A percentile compares a stretch with the other conserved stretches of the same genome.
Evolutionary conservation across 2,797 vertebrate genomes (phyloP).

Genomic region (Xerus rutilus): DNA sequence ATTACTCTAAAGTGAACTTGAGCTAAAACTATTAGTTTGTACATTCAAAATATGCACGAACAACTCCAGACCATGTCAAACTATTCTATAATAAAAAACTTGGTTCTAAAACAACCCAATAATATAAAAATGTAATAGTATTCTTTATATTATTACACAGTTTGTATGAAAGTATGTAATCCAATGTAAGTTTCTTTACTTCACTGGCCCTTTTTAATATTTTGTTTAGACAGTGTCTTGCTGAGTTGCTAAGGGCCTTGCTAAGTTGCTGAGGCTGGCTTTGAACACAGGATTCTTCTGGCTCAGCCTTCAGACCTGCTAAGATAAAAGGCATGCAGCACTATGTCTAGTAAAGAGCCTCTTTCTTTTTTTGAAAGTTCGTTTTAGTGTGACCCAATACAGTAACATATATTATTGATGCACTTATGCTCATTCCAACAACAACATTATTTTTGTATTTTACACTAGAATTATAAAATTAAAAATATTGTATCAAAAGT

Average conservation of each 20-base stretch:
- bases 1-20: not conserved
- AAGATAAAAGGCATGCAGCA: no score
- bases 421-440: conserved; percentile 15
- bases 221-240: no score
- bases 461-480: conserved; percentile 57
- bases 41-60: not conserved
- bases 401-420: conserved; percentile 51
- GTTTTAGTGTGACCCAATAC: conserved; percentile 47
- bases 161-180: not conserved
- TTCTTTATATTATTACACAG: not conserved
- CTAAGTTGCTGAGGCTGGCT: no score
- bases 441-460: conserved; percentile 61
- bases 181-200: not conserved
- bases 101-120: not conserved
- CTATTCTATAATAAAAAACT: conserved; percentile 15
- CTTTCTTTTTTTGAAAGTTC: conserved; percentile 54
- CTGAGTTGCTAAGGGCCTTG: no score
- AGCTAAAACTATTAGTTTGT: not conserved
- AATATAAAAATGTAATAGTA: not conserved
- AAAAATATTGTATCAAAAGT: conserved; percentile 15
- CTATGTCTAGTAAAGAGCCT: conserved; percentile 44
- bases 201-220: not conserved
- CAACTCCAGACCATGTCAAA: not conserved
- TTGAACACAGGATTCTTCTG: no score
- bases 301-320: no score